These are phyloP conservation scores for Myotis vivesi DNA, from an alignment of 2,797 vertebrate genomes.

Conservation along the genomic window DNA sequence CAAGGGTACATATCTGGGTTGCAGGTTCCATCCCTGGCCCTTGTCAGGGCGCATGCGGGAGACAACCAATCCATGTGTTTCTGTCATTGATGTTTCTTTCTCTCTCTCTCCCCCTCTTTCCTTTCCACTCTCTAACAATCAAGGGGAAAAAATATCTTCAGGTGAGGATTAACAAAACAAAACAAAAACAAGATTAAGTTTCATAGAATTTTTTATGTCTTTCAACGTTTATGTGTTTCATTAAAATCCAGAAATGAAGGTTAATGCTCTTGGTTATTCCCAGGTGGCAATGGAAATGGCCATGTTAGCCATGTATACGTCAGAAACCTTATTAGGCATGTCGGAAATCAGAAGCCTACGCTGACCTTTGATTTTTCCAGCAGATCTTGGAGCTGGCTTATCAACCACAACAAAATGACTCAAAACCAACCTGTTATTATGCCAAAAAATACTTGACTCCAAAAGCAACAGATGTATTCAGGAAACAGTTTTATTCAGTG, in stretches of 20 bases:
- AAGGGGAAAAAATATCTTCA: too few species aligned
- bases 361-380: background rate
- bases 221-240: background rate
- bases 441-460: background rate
- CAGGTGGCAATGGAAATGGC: background rate
- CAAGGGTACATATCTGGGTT: too few species aligned
- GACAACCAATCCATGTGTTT: too few species aligned
- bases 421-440: constrained; percentile 13
- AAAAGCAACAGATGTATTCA: constrained; percentile 18
- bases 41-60: too few species aligned
- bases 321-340: background rate
- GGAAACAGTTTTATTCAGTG: constrained; percentile 4
- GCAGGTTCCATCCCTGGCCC: too few species aligned
- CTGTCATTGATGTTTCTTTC: too few species aligned
- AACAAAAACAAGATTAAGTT: background rate
- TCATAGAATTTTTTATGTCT: background rate
- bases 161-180: too few species aligned
- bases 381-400: constrained; percentile 12
- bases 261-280: background rate
- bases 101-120: too few species aligned
- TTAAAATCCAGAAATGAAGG: background rate
- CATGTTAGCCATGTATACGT: background rate
- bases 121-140: too few species aligned
- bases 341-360: background rate
- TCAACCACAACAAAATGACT: background rate